Evolutionary conservation across 1,140 invertebrate species (phyloP).

Genomic region (fruit fly (Drosophila melanogaster)): DNA sequence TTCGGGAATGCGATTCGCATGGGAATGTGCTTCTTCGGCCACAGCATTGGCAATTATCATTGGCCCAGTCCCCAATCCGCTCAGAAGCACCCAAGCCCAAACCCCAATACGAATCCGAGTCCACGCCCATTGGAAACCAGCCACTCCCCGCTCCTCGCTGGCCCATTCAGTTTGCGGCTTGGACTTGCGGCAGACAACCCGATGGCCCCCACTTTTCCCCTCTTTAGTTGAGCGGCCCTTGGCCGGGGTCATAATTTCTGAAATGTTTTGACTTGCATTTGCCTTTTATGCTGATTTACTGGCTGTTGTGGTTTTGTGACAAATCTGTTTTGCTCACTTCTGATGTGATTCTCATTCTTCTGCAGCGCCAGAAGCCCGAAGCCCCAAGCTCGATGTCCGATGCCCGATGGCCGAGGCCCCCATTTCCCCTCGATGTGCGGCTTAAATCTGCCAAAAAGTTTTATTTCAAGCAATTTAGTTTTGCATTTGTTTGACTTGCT

Average conservation of each 20-base stretch:
- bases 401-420: background rate
- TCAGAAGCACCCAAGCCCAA: background rate
- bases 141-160: constrained; percentile 1
- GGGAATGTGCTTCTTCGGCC: constrained; percentile 15
- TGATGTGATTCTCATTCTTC: constrained; percentile 68
- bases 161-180: constrained; percentile 60
- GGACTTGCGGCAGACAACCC: constrained; percentile 46
- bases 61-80: constrained; percentile 24
- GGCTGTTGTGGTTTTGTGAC: constrained; percentile 81
- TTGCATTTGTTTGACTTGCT: constrained; percentile 70
- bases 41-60: constrained; percentile 72
- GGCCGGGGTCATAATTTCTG: constrained; percentile 75
- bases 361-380: background rate
- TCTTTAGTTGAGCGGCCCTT: constrained; percentile 12
- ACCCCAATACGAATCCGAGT: constrained; percentile 14
- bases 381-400: background rate
- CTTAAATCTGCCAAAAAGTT: constrained; percentile 76
- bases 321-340: constrained; percentile 81
- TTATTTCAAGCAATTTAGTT: constrained; percentile 81
- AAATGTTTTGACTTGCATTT: constrained; percentile 82
- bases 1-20: constrained; percentile 38
- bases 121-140: background rate
- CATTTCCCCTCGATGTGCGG: constrained; percentile 34
- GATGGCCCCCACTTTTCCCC: constrained; percentile 3
- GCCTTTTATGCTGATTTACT: constrained; percentile 82